Evolutionary conservation across 2,113 vertebrate genomes (phyloP), one percentile per base, ranked within the genome.

Genomic region (Notechis scutatus): DNA sequence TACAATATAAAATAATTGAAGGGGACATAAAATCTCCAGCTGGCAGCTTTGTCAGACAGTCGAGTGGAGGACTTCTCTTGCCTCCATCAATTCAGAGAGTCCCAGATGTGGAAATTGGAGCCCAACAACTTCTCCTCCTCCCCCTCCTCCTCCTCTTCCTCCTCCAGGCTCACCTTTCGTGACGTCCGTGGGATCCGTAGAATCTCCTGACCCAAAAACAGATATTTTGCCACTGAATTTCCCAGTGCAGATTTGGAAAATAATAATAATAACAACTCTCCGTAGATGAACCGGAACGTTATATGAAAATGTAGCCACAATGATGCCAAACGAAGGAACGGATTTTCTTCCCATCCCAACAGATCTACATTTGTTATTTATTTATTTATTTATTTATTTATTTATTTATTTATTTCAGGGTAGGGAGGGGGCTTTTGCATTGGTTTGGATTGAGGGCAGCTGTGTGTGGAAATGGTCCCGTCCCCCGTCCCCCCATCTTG

Each of bases 1-100:
- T 97, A 97, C 97, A 97, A 97, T 97, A 97, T 97, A 97, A 97
- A 97, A 97, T 97, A 97, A 97, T 97, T 97, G 97, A 97, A 97
- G 95, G 88, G 96, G 96, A 96, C 90, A 81, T 96, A 94, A 97
- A 97, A 95, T 81, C 97, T 97, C 96, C 97, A 97, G 96, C 96
- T 97, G 97, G 96, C 97, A 97, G 97, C 97, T 96, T 96, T 97
- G 97, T 97, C 96, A 96, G 96, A 94, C 95, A 96, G 96, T 95
- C 93, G 95, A 97, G 95, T 95, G 95, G 93, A 96, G 96, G 96
- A 97, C 96, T 94, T 94, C 91, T 93, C 96, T 61, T 61, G 8
- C 59, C 24, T 95, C 96, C 95, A 94, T 42, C 94, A 96, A 96
- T 97, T 96, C 93, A 94, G 95, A 91, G 95, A 95, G 91, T 94